phyloP scores from a whole-genome alignment of 1,140 invertebrate genomes.

The Penaeus indicus region DNA sequence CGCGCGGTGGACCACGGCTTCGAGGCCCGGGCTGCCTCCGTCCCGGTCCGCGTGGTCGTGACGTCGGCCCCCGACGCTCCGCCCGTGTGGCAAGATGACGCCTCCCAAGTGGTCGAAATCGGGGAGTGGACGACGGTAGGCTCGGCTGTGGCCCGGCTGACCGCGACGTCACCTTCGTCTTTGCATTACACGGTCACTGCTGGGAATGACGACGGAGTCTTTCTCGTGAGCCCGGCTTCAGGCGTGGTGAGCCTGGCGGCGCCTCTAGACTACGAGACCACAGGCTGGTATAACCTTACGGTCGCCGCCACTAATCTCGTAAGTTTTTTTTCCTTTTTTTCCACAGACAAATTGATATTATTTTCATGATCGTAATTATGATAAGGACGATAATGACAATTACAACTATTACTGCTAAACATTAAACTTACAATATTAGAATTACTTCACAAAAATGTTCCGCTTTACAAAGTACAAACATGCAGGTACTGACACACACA shows the following conservation, averaged over 20 bases:
- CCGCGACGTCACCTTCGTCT: conserved; percentile 74
- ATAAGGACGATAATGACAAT: background rate
- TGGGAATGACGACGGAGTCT: conserved; percentile 82
- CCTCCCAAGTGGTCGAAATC: conserved; percentile 66
- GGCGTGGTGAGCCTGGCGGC: conserved; percentile 80
- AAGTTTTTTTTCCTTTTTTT: conserved; percentile 65
- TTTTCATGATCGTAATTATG: no score
- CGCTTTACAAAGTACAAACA: background rate
- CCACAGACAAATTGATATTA: background rate
- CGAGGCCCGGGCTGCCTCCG: conserved; percentile 80
- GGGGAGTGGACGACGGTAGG: conserved; percentile 62
- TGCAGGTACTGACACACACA: background rate
- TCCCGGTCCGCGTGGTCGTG: conserved; percentile 87
- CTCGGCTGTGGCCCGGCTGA: conserved; percentile 44
- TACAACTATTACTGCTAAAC: no score
- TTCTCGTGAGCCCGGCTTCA: conserved; percentile 88
- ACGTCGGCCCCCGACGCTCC: conserved; percentile 91
- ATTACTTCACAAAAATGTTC: no score
- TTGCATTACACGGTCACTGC: conserved; percentile 85
- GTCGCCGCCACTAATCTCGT: conserved; percentile 89
- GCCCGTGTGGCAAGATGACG: conserved; percentile 79
- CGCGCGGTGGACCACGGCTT: conserved; percentile 86
- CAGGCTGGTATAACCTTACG: conserved; percentile 85
- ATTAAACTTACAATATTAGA: no score
- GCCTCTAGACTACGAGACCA: conserved; percentile 84